Evolutionary conservation across 2,888 invertebrate species (phyloP).

Genomic region (Rambutsinella grinnellia): DNA sequence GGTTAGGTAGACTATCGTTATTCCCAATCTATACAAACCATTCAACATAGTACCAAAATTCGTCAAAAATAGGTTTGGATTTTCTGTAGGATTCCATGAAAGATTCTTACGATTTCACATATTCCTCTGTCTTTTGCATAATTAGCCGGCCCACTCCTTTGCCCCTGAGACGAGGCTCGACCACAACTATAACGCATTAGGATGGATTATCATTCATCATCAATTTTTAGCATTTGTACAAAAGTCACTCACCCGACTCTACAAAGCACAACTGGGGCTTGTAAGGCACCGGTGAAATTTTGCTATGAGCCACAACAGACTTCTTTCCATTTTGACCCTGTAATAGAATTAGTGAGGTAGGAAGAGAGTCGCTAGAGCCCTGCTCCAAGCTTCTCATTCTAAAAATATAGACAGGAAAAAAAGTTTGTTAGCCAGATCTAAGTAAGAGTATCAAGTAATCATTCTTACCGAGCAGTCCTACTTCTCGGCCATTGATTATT

Average conservation of each 20-base stretch:
- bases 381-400: slow-evolving; percentile 78
- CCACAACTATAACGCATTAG: slow-evolving; percentile 75
- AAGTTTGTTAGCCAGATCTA: too few relatives aligned
- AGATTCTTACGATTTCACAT: slow-evolving; percentile 73
- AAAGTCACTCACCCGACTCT: slow-evolving; percentile 74
- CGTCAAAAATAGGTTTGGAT: neutral
- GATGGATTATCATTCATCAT: neutral
- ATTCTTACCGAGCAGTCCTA: slow-evolving; percentile 77
- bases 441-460: too few relatives aligned
- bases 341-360: slow-evolving; percentile 71
- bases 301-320: slow-evolving; percentile 77
- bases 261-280: slow-evolving; percentile 81
- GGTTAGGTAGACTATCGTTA: slow-evolving; percentile 67
- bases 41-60: neutral
- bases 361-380: slow-evolving; percentile 68
- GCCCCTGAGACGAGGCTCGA: slow-evolving; percentile 79
- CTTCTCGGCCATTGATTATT: slow-evolving; percentile 92
- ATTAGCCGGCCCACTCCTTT: slow-evolving; percentile 82
- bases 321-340: slow-evolving; percentile 71
- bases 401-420: too few relatives aligned
- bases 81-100: neutral
- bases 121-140: slow-evolving; percentile 82
- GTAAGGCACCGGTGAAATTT: slow-evolving; percentile 80
- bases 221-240: neutral
- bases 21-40: slow-evolving; percentile 65